Base-by-base conservation (phyloP, 2,113 vertebrate genomes). In the Tragelaphus buxtoni region DNA sequence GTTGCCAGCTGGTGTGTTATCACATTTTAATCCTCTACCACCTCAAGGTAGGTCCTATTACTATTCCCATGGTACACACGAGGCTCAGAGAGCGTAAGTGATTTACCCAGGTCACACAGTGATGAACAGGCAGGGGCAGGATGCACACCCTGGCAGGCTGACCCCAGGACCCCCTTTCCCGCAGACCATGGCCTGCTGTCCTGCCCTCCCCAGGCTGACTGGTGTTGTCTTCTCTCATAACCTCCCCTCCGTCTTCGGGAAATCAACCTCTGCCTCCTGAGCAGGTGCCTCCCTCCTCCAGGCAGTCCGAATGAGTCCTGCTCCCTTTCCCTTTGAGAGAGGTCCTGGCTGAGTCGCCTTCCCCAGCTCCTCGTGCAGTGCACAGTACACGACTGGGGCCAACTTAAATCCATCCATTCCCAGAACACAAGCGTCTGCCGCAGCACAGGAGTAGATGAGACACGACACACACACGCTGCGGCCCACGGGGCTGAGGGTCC, bases 361-460 rank as follows among this genome's bases (percentile, higher is more conserved):
- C 28, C 30, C 35, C 16, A 8, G 35, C 82, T 74, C 63, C 61
- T 8, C 1, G 3, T 45, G 17, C 3, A 1, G 47, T 4, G 0
- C 88, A 9, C 51, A n/a, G 53, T 35, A 24, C 53, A 9, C 0
- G 0, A 45, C 5, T 10, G 74, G 39, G 49, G 5, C 82, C 1
- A 7, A 72, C 11, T 26, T n/a, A 4, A 24, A 30, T 14, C 32
- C 32, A 4, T 11, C 47, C 51, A 2, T 9, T 60, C 49, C 49
- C 0, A 0, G 72, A 82, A 85, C 79, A 13, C 0, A 17, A 42
- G 76, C 0, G 0, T 20, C 90, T 39, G 30, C 60, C 7, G 9
- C 18, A 11, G 17, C 60, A 24, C 7, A 1, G 10, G 49, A 51
- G n/a, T 24, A 10, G 32, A 10, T 4, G 42, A 24, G 0, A 7